A percentile compares a stretch with the other conserved stretches of the same genome.
Conservation (phyloP, 2,888 invertebrate genomes). For the Calameuta filiformis region DNA sequence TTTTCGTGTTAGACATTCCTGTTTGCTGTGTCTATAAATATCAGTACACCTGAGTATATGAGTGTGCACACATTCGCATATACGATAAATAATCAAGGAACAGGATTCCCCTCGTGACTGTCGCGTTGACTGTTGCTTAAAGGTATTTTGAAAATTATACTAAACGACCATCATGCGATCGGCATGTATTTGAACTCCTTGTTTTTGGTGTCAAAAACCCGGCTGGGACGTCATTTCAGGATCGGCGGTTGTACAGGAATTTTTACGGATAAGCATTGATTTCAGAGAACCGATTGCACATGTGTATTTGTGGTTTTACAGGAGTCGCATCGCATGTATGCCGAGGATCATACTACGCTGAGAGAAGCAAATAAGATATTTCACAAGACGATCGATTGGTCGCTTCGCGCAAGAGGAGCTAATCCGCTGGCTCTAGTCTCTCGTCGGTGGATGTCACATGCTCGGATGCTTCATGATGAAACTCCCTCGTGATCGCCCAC, state of each 20-base stretch:
- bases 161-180: not conserved
- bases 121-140: not conserved
- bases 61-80: not conserved
- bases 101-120: not conserved
- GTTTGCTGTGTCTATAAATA: not conserved
- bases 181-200: not conserved
- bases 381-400: not conserved
- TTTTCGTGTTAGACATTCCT: not conserved
- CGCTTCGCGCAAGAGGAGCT: not conserved
- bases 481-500: slow-evolving; percentile 32
- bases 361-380: not conserved
- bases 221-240: not conserved
- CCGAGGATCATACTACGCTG: not conserved
- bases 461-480: slow-evolving; percentile 24
- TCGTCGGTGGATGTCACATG: slow-evolving; percentile 1
- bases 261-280: not conserved
- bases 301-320: not conserved
- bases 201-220: not conserved
- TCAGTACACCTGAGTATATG: not conserved
- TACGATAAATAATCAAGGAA: not conserved
- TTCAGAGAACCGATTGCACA: not conserved
- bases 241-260: not conserved
- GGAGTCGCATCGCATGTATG: not conserved
- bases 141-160: not conserved
- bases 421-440: not conserved